A percentile compares a stretch with the other conserved stretches of the same genome.
Evolutionary conservation across 2,888 invertebrate genomes (phyloP).

Genomic region (Notodonta dromedarius): DNA sequence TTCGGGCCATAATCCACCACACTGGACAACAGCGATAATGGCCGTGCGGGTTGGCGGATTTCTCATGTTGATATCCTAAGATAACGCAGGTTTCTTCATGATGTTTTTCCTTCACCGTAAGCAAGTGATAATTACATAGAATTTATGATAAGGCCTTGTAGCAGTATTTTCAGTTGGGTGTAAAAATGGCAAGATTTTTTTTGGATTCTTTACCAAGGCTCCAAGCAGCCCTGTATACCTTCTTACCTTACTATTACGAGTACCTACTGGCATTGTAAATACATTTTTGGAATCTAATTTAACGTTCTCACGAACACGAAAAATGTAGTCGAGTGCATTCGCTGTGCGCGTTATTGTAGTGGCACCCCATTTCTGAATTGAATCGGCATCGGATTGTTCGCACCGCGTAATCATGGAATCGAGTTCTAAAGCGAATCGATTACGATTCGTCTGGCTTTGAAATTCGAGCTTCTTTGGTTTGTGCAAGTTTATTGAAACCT

Average conservation of each 20-base stretch:
- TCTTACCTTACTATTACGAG: background rate
- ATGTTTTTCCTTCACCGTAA: no score
- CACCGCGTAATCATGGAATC: slow-evolving; percentile 42
- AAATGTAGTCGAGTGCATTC: slow-evolving; percentile 47
- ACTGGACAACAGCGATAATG: no score
- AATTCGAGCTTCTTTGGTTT: slow-evolving; percentile 56
- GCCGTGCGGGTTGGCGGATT: no score
- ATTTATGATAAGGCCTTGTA: no score
- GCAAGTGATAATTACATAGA: no score
- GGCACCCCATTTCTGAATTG: slow-evolving; percentile 57
- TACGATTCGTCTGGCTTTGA: slow-evolving; percentile 65
- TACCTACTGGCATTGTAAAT: background rate
- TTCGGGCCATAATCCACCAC: no score
- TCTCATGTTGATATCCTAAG: no score
- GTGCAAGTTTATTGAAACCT: slow-evolving; percentile 37
- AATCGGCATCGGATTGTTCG: slow-evolving; percentile 42
- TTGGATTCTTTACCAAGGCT: no score
- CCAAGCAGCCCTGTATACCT: no score
- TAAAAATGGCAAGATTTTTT: no score
- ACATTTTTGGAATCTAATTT: slow-evolving; percentile 29
- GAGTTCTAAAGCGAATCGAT: slow-evolving; percentile 59
- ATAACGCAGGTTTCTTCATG: no score
- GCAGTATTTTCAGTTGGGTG: no score
- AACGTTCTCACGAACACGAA: slow-evolving; percentile 54
- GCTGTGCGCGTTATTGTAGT: slow-evolving; percentile 39